Base-by-base conservation (phyloP, 2,113 vertebrate genomes). In the Grammomys surdaster region DNA sequence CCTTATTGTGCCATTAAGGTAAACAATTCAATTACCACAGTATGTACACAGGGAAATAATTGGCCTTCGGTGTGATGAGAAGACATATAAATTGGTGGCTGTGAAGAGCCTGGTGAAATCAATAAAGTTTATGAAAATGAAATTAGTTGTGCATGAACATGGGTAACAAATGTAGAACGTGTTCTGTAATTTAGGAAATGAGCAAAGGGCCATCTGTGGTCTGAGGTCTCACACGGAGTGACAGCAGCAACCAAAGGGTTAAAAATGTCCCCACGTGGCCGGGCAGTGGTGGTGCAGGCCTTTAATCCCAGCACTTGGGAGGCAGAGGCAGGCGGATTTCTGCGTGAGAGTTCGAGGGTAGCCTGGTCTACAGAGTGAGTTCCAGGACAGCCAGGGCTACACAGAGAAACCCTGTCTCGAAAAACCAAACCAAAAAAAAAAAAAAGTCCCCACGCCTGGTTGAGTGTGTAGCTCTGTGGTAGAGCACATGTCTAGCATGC, bases 51-150 rank as follows among this genome's bases (percentile, higher is more conserved):
- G 6, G 69, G 88, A 97, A 98, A 98, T 95, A 97, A 98, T 98
- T 97, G 98, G 97, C 93, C 90, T 92, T 82, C 54, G 95, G 88
- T 77, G 96, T 98, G 98, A 98, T 96, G 98, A 97, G 96, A 98
- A 10, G 31, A 93, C 96, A 92, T 92, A 97, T 98, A 98, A 98
- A 98, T 76, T 93, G 97, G 82, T 96, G 91, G 96, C 95, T 97
- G 67, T 97, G 96, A 98, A 98, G 94, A 95, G 95, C 95, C 97
- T 10, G 48, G 95, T 94, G 91, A 87, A 98, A 96, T 98, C 97
- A 96, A 97, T 98, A 97, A 97, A 92, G 80, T 98, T 98, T 97
- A 98, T 98, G 98, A 98, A 98, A 98, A 98, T 97, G 88, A 96
- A 98, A 97, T 96, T 91, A 96, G 89, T 95, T 98, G 96, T 96